Evolutionary conservation across 2,113 vertebrate species (phyloP).

Genomic region (Gavialis gangeticus): DNA sequence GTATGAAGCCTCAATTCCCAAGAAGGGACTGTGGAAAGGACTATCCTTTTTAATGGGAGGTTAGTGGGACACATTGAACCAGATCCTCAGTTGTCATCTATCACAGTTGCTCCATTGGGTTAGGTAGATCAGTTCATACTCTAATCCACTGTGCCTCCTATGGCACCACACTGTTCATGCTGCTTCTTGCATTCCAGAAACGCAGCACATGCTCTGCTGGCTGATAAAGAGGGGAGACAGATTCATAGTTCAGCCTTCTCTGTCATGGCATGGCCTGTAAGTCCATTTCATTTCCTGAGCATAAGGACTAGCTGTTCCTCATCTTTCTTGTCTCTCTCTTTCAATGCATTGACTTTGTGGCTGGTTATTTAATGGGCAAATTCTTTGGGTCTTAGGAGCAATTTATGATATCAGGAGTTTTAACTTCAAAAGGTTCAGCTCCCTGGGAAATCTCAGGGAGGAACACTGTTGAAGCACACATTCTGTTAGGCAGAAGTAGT

Average conservation of each 20-base stretch:
- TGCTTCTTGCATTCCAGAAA: neutral
- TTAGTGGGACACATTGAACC: neutral
- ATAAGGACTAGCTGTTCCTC: neutral
- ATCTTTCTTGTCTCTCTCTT: neutral
- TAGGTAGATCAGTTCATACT: neutral
- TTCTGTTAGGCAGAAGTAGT: neutral
- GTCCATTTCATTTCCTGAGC: constrained; percentile 3
- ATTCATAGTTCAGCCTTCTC: neutral
- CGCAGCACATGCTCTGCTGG: neutral
- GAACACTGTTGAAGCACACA: neutral
- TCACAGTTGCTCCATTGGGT: neutral
- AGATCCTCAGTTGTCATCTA: neutral
- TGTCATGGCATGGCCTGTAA: neutral
- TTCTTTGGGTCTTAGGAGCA: neutral
- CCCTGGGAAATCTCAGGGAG: neutral
- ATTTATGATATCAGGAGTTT: neutral
- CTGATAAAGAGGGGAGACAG: neutral
- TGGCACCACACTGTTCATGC: neutral
- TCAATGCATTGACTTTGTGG: neutral
- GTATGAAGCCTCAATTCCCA: neutral
- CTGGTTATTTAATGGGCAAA: neutral
- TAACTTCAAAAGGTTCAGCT: neutral
- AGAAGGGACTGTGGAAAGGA: neutral
- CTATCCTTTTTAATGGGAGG: neutral
- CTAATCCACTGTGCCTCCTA: neutral